Base-by-base conservation (phyloP, 1,140 invertebrate genomes). In the Oncopodura yosiiana region DNA sequence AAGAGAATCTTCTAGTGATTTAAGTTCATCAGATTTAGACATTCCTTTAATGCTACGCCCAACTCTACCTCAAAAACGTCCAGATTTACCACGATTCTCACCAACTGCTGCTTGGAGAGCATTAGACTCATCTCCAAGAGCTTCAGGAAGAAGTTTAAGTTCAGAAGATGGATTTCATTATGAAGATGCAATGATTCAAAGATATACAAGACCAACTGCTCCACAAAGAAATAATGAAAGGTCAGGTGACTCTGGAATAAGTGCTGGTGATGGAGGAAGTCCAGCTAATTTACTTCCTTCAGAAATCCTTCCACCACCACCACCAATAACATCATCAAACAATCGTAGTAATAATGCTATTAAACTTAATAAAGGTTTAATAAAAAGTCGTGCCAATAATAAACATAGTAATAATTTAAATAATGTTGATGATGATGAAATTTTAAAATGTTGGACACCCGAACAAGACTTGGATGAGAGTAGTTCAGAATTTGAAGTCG, bases 51-150 rank as follows among this genome's bases (percentile, higher is more conserved):
- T 82, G 34, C 67, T 87, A 50, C 73, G 85, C 1, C 85, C 86
- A 2, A 85, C 82, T 0, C 65, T 87, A 50, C 86, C 86, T 1
- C 82, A 84, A 61, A 83, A 86, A 61, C 79, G 81, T 63, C 72
- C 78, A 12, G 79, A 83, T 51, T 79, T 84, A 19, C 83, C 85
- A 0, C 69, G 82, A 54, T 88, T 89, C 70, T 87, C 84, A 14
- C 86, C 86, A 2, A 78, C 81, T 1, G 77, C 83, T n/a, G 86
- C 86, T 0, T 90, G 86, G 86, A 75, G 81, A 60, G 75, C 82
- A 21, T 71, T 90, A 4, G 67, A 63, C 44, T 60, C 53, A 14
- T 34, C 23, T 37, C 53, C 49, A 5, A 30, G 41, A 44, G 49
- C 56, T 46, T 70, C 70, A 37, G 70, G 69, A 55, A 49, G 66